A percentile compares a stretch with the other conserved stretches of the same genome.
Conservation (phyloP, 2,113 vertebrate species). For the Ranitomeya variabilis region DNA sequence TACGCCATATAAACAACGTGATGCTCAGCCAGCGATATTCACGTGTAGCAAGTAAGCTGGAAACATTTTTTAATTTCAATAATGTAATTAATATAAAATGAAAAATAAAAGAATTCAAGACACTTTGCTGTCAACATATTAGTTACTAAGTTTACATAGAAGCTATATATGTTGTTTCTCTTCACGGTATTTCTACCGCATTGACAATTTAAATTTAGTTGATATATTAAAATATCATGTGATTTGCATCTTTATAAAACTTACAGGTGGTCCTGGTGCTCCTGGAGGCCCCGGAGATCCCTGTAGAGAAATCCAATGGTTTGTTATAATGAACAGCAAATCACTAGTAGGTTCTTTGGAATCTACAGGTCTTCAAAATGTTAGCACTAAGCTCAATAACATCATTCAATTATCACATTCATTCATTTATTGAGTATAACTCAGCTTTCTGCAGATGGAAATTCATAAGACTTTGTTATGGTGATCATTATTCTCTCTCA, state of each 20-base stretch:
- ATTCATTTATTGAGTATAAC: not conserved
- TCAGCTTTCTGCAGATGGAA: not conserved
- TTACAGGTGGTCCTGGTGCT: conserved; percentile 79
- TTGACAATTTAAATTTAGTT: not conserved
- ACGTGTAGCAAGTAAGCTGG: not conserved
- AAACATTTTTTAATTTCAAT: not conserved
- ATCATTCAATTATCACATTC: no score
- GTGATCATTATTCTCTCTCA: not conserved
- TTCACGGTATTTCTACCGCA: not conserved
- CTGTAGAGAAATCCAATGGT: conserved; percentile 67
- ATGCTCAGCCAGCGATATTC: not conserved
- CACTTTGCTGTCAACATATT: not conserved
- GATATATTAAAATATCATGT: not conserved
- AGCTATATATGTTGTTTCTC: not conserved
- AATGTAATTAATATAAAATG: not conserved
- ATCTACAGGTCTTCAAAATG: not conserved
- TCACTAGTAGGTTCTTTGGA: not conserved
- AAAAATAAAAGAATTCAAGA: not conserved
- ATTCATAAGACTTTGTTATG: not conserved
- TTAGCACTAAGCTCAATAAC: not conserved
- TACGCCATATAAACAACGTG: no score
- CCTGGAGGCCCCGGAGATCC: conserved; percentile 83
- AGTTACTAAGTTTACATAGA: not conserved
- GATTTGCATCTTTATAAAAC: conserved; percentile 61
- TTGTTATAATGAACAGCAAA: not conserved